phyloP scores from a whole-genome alignment of 2,113 vertebrate species.

The Dasyurus viverrinus region DNA sequence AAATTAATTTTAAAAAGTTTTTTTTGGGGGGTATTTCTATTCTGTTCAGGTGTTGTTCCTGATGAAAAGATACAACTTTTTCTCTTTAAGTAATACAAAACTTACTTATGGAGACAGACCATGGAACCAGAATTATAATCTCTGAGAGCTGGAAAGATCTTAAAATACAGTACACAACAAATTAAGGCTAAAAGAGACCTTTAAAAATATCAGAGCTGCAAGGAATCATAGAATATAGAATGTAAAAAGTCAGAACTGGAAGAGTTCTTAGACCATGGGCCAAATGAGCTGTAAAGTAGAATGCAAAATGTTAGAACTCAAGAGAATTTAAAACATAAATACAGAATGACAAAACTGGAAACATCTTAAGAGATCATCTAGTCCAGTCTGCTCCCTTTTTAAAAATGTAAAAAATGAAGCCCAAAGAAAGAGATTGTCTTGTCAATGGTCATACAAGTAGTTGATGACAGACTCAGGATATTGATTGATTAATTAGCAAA shows the following conservation, averaged over 20 bases:
- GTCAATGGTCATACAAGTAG: background rate
- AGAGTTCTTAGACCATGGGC: background rate
- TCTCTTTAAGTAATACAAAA: background rate
- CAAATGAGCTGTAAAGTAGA: background rate
- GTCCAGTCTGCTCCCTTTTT: background rate
- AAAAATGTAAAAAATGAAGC: background rate
- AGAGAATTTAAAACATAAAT: background rate
- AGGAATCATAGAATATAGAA: background rate
- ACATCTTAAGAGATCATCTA: background rate
- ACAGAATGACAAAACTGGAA: background rate
- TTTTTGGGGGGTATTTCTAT: background rate
- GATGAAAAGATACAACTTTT: background rate
- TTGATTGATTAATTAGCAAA: background rate
- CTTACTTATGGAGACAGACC: background rate
- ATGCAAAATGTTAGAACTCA: background rate
- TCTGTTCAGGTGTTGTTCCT: background rate
- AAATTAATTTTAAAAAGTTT: too few relatives aligned
- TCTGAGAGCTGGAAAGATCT: background rate
- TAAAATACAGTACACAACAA: too few relatives aligned
- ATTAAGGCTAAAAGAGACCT: too few relatives aligned
- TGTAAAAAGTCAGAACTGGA: background rate
- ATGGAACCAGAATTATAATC: background rate
- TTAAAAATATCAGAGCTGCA: background rate
- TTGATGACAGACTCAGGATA: background rate
- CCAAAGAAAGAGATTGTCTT: background rate